Conservation (phyloP, 2,113 vertebrate genomes). For the Mastomys coucha region DNA sequence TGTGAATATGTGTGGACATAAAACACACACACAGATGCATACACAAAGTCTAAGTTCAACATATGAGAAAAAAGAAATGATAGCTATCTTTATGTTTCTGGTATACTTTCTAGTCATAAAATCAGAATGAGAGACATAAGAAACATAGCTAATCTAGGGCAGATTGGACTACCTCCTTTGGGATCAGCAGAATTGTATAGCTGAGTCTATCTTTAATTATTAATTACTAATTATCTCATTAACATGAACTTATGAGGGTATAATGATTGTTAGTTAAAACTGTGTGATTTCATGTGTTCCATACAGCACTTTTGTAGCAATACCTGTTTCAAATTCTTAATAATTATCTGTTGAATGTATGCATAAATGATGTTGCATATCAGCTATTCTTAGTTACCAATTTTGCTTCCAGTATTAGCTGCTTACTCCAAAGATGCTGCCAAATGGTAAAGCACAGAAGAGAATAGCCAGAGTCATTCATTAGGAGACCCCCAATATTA, state of each 20-base stretch:
- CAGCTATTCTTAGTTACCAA: background rate
- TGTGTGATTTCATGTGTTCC: background rate
- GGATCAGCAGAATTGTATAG: background rate
- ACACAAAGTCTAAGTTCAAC: background rate
- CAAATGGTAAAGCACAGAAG: background rate
- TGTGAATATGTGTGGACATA: too few species aligned
- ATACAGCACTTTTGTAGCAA: background rate
- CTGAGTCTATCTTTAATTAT: background rate
- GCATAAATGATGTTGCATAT: background rate
- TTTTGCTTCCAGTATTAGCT: background rate
- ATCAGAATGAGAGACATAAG: background rate
- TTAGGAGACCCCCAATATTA: constrained; percentile 27
- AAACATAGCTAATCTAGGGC: background rate
- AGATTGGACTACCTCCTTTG: background rate
- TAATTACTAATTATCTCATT: background rate
- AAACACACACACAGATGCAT: background rate
- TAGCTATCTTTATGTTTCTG: background rate
- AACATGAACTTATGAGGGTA: background rate
- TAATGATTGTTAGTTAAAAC: constrained; percentile 33
- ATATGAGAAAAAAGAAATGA: background rate
- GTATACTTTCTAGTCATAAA: background rate
- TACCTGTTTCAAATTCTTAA: constrained; percentile 1
- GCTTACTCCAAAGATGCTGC: background rate
- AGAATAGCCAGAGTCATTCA: background rate
- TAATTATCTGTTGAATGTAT: constrained; percentile 40